Evolutionary conservation across 2,797 vertebrate species (phyloP).

Genomic region (Enteromius treurensis): DNA sequence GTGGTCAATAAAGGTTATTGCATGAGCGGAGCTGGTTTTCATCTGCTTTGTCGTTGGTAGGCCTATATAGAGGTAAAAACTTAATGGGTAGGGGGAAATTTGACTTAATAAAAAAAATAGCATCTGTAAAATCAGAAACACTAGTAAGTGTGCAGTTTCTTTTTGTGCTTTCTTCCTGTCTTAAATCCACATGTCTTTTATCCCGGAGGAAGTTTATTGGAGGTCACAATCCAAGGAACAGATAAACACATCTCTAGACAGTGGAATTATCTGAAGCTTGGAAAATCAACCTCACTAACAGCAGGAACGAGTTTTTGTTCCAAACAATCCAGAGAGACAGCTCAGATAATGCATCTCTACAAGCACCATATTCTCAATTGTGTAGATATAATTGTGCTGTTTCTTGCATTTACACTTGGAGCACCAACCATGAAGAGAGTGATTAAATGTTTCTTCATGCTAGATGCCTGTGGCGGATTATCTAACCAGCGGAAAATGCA

Average conservation of each 20-base stretch:
- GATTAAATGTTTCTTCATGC: not conserved
- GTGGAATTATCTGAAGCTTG: slow-evolving; percentile 1
- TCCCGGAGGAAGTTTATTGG: not conserved
- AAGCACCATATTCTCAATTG: not conserved
- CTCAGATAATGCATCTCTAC: not conserved
- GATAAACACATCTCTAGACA: slow-evolving; percentile 10
- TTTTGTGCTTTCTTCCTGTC: not conserved
- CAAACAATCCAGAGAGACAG: not conserved
- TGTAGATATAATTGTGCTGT: not conserved
- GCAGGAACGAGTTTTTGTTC: not conserved
- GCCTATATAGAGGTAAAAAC: not conserved
- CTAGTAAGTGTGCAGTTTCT: not conserved
- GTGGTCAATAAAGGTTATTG: slow-evolving; percentile 31
- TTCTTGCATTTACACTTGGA: not conserved
- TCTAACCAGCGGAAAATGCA: not conserved
- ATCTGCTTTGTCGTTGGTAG: slow-evolving; percentile 16
- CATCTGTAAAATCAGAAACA: not conserved
- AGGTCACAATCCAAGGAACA: not conserved
- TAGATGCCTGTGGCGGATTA: not conserved
- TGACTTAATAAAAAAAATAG: not conserved
- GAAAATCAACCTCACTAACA: not conserved
- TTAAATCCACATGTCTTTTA: not conserved
- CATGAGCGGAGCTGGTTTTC: not conserved
- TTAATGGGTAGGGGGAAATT: not conserved
- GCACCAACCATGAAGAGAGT: not conserved